Percentiles rank a stretch among this genome's conserved stretches.
Evolutionary conservation across 2,113 vertebrate genomes (phyloP).

Genomic region (Leucopternis melanops): DNA sequence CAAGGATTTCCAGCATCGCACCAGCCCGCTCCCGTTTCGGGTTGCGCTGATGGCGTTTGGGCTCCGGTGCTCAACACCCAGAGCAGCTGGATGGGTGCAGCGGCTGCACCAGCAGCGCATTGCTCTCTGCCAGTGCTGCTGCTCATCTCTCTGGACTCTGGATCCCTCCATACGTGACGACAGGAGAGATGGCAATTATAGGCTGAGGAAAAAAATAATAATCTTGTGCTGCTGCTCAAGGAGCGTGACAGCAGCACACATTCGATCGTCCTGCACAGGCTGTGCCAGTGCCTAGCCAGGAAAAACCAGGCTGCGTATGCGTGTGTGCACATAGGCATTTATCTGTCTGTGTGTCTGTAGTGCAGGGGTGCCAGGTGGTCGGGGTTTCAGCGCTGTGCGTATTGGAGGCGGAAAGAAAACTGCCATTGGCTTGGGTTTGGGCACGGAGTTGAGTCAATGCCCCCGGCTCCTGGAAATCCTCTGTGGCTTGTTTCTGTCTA

Average conservation of each 20-base stretch:
- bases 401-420: background rate
- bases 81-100: background rate
- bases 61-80: background rate
- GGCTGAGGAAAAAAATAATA: background rate
- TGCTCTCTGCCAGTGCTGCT: background rate
- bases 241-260: background rate
- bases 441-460: background rate
- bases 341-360: accelerated
- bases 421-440: background rate
- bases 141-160: background rate
- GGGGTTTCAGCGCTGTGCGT: background rate
- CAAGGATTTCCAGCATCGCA: background rate
- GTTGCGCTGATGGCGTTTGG: accelerated
- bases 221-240: background rate
- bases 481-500: background rate
- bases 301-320: background rate
- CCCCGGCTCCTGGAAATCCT: background rate
- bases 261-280: accelerated
- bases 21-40: accelerated
- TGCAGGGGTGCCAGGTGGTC: background rate
- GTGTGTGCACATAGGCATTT: accelerated
- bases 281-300: background rate
- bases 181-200: background rate
- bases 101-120: background rate
- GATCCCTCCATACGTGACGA: background rate